These are phyloP conservation scores for Colletes gigas DNA, from an alignment of 1,140 invertebrate species.

Conservation along the genomic window DNA sequence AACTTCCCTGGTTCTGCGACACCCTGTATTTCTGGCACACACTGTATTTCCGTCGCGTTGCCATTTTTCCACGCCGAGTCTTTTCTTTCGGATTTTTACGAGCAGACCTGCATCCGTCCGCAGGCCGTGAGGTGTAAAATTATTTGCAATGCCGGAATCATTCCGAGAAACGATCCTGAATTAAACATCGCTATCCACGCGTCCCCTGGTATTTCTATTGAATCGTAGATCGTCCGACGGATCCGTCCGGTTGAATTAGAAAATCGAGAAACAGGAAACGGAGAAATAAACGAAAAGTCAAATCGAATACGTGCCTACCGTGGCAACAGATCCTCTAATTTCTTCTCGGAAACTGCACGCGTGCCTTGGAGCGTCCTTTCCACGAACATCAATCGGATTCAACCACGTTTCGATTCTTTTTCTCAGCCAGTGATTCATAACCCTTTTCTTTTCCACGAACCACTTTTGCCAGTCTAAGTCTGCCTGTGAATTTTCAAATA, in stretches of 20 bases:
- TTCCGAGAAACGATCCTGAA: conserved; percentile 44
- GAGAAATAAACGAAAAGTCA: background rate
- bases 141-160: conserved; percentile 40
- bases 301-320: background rate
- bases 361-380: background rate
- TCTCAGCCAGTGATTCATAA: background rate
- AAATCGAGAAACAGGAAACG: conserved; percentile 10
- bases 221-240: conserved; percentile 41
- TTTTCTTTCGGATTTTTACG: conserved; percentile 1
- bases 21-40: no score
- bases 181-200: conserved; percentile 40
- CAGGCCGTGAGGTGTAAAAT: conserved; percentile 44
- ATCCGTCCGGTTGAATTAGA: conserved; percentile 16
- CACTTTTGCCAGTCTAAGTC: no score
- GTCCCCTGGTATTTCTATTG: conserved; percentile 32
- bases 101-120: conserved; percentile 26
- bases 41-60: conserved; percentile 32
- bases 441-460: no score
- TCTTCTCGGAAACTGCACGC: conserved; percentile 22
- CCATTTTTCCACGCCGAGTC: conserved; percentile 13
- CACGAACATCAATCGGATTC: background rate
- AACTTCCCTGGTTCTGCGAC: no score
- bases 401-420: background rate
- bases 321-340: conserved; percentile 36
- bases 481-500: no score